Base-by-base conservation (phyloP, 2,888 invertebrate species). In the Nemurella pictetii region DNA sequence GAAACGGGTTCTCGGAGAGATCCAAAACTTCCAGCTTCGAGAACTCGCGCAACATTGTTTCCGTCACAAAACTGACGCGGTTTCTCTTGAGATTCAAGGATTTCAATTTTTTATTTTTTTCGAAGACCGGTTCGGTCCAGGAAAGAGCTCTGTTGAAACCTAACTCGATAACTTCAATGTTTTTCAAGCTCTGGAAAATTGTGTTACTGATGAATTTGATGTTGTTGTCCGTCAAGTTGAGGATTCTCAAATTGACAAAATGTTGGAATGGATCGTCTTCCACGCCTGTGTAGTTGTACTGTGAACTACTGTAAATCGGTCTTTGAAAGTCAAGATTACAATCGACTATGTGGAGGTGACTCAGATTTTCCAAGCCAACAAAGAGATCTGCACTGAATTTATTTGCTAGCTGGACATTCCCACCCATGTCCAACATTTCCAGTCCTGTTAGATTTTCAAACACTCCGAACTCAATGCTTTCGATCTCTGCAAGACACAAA, bases 11-110 rank as follows among this genome's bases (percentile, higher is more conserved):
- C 0, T 90, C 90, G 0, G 92, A 91, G 0, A 95, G 83, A 0
- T 91, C 91, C 0, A 94, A 86, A 84, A 91, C 92, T 0, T 90
- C 88, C 0, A 94, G 85, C 0, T 89, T 87, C 0, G 89, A 88
- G 5, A 94, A 90, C 87, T 94, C 94, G 20, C 89, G 87, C 0
- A 93, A 88, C 93, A 94, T 94, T 72, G 91, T 91, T 20, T 90
- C 89, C 0, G 93, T 91, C 7, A 94, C 90, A 7, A 93, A 87
- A 83, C 92, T 93, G 9, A 94, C 91, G 32, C 92, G 93, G 85
- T 94, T 94, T 0, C 91, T 89, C 28, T 89, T 90, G 3, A 94
- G 77, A 0, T 91, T 91, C 0, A 94, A 87, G 0, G 91, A 87
- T 35, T 89, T 88, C 0, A 94, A 86, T 0, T 89, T 88, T 0